Percentiles rank a stretch among this genome's conserved stretches.
phyloP scores from a whole-genome alignment of 2,888 invertebrate genomes.

The Mythimna impura region DNA sequence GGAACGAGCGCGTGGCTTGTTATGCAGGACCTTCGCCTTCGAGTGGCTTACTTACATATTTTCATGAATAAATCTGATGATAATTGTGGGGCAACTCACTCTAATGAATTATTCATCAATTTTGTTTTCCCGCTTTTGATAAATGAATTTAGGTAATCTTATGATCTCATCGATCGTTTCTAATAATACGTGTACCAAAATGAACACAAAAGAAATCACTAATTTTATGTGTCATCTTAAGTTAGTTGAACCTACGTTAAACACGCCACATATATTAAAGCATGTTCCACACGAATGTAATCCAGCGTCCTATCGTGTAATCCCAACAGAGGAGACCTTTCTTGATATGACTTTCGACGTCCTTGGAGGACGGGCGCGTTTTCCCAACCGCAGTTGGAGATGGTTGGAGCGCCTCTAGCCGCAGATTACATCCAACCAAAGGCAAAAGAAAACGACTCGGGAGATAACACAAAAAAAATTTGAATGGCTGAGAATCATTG shows the following conservation, averaged over 20 bases:
- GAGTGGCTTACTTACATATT: neutral
- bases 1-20: neutral
- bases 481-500: too few species aligned
- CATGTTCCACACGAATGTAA: too few species aligned
- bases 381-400: neutral
- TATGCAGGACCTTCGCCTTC: slow-evolving; percentile 3
- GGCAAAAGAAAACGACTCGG: too few species aligned
- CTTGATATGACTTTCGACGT: too few species aligned
- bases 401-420: neutral
- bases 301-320: too few species aligned
- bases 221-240: neutral
- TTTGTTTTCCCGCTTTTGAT: slow-evolving; percentile 5
- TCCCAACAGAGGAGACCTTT: too few species aligned
- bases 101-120: slow-evolving; percentile 12
- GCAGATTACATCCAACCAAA: too few species aligned
- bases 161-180: neutral
- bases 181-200: neutral
- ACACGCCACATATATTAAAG: neutral
- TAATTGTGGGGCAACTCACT: slow-evolving; percentile 12
- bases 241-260: neutral
- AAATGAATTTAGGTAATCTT: slow-evolving; percentile 4
- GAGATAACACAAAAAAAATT: too few species aligned
- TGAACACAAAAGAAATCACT: neutral
- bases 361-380: neutral
- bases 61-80: slow-evolving; percentile 12